Base-by-base conservation (phyloP, 2,888 invertebrate genomes). In the Didymodactylos carnosus region DNA sequence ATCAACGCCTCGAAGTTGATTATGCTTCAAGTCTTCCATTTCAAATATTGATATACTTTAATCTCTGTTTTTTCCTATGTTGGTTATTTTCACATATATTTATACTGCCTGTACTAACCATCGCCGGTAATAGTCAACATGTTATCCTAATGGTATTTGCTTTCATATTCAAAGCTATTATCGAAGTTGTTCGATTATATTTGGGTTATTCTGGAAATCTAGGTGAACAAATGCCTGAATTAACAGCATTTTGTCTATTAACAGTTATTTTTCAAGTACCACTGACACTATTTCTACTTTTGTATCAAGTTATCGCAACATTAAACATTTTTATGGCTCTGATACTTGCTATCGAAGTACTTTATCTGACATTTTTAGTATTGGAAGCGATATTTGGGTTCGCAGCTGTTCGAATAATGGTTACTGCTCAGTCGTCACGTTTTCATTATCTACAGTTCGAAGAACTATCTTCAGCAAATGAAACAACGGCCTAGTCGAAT, bases 201-300 rank as follows among this genome's bases (percentile, higher is more conserved):
- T 86, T 93, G 77, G 93, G 93, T 71, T 91, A 91, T 80, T 87
- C 89, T 78, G 94, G 94, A 77, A 94, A 94, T 84, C 85, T 94
- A 35, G 87, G 87, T 77, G 90, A 91, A 82, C 88, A 89, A 86
- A 93, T 92, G 78, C 90, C 92, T 49, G 92, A 93, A 83, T 83
- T 94, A 79, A 91, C 92, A 71, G 91, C 91, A 62, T 93, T 92
- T 81, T 89, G 93, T 87, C 88, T 94, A 82, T 83, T 93, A 73
- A 91, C 92, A 0, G 83, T 90, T 23, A 85, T 94, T 39, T 87
- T 94, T 78, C 91, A 93, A 84, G 84, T 91, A 78, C 94, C 94
- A 6, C 84, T 93, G 41, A 88, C 90, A 78, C 84, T 88, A 70
- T 90, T 91, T 79, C 86, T 93, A 43, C 83, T 90, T 27, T 86